Base-by-base conservation (phyloP, 2,888 invertebrate species). In the Sphecodes monilicornis region DNA sequence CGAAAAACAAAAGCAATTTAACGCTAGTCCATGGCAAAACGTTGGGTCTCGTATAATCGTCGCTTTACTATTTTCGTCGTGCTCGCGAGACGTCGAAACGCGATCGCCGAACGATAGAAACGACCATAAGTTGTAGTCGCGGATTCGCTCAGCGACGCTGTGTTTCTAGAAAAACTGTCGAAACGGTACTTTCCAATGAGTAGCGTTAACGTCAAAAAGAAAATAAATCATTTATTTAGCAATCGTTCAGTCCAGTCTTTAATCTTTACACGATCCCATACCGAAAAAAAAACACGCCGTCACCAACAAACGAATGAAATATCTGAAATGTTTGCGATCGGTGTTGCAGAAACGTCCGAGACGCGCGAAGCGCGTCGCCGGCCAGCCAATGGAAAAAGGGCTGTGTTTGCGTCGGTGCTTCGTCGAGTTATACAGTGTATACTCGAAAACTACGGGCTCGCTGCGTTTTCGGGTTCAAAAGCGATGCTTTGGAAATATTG, bases 151-250 rank as follows among this genome's bases (percentile, higher is more conserved):
- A 18, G 72, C n/a, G n/a, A 11, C 29, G 41, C 29, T 76, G 36
- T 54, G 32, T 78, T 57, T 69, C 16, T n/a, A 72, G 39, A 26
- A 32, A 50, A 68, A 10, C 16, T 54, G 66, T n/a, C 50, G 50
- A 36, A n/a, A 54, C 54, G 54, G n/a, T n/a, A 54, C n/a, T 60
- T 32, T 39, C 8, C 46, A 41, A 57, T 29, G 22, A 60, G 13
- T 81, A 70, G 26, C 70, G 39, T 70, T 43, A 81, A 18, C 36
- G 68, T 26, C 13, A 26, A 22, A 70, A 70, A 81, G 2, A 54
- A 81, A 82, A 82, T 81, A 82, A 82, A 82, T 13, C 43, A 71
- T 68, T 81, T 81, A 75, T 43, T 70, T 66, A 76, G 82, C 82
- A 82, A 75, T 36, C 11, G 43, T 29, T 1, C 29, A n/a, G 0